Base-by-base conservation (phyloP, 2,888 invertebrate species). In the Caradrina kadenii region DNA sequence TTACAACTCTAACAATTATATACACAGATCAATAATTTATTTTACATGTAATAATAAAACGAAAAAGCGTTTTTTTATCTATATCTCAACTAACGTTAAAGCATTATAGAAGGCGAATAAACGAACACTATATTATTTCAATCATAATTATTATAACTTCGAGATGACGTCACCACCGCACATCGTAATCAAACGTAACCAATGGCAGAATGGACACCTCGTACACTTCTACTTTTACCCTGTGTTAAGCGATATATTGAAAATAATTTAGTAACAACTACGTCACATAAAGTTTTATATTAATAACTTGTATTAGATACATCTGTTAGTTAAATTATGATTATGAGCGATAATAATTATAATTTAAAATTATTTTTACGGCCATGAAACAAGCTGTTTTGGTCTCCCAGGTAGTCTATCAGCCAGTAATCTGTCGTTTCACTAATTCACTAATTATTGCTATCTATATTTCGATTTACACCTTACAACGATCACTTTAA, bases 81-180 rank as follows among this genome's bases (percentile, higher is more conserved):
- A 92, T 87, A 76, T 92, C 86, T 90, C 89, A 84, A 91, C 93
- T 94, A 94, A 91, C 89, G 82, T 95, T 95, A 95, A 95, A 95
- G 95, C 96, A 94, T 94, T 92, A 91, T 88, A 90, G 91, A 95
- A 95, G 95, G 95, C 96, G 92, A 93, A 91, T 86, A 93, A 94
- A 93, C 91, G 92, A 94, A 93, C 93, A 92, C 92, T 91, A 90
- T 91, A 90, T 91, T 77, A 85, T 86, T 84, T 82, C 80, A 81
- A 87, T 84, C 69, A 79, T 85, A 81, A 69, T 76, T 76, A 80
- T 76, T 82, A 83, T 80, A 83, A 83, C 80, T 84, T 85, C 79
- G 82, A 87, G 83, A 84, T 82, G 85, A 81, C 82, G 79, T 84
- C 70, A 61, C 63, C 66, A 58, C 52, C 69, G 48, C 52, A 53